Conservation (phyloP, 2,888 invertebrate species). For the Plagodis dolabraria region DNA sequence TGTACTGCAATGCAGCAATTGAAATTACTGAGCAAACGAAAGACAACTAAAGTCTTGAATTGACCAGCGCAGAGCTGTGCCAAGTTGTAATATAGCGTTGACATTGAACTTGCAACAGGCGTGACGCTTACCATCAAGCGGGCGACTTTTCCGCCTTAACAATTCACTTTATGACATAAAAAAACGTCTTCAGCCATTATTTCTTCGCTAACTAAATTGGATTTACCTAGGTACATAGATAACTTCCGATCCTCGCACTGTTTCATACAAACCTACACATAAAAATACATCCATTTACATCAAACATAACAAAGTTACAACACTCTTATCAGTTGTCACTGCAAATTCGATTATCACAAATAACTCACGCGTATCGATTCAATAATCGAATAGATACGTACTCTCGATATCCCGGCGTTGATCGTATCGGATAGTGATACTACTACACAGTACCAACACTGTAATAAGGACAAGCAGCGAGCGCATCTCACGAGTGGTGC, state of each 20-base stretch:
- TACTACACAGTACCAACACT: constrained; percentile 12
- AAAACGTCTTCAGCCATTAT: too few relatives aligned
- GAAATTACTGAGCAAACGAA: too few relatives aligned
- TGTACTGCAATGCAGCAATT: too few relatives aligned
- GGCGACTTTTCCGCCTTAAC: too few relatives aligned
- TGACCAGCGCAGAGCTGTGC: too few relatives aligned
- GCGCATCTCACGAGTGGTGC: constrained; percentile 32
- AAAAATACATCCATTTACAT: not conserved
- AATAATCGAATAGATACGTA: constrained; percentile 39
- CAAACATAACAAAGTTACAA: not conserved
- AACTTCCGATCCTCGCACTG: not conserved
- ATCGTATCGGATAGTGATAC: constrained; percentile 23
- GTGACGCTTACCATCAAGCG: too few relatives aligned
- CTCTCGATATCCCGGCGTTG: constrained; percentile 26
- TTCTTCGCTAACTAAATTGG: too few relatives aligned
- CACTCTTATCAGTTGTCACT: constrained; percentile 26
- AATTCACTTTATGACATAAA: too few relatives aligned
- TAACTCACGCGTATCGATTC: constrained; percentile 35
- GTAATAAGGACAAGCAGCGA: constrained; percentile 25
- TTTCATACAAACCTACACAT: not conserved
- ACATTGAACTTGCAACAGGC: too few relatives aligned
- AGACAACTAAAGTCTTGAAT: too few relatives aligned
- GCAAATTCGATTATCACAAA: constrained; percentile 35
- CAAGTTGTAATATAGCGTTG: too few relatives aligned
- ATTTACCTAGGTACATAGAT: not conserved